These are phyloP conservation scores for Rhyacophila evoluta DNA, from an alignment of 2,888 invertebrate species.

Conservation along the genomic window DNA sequence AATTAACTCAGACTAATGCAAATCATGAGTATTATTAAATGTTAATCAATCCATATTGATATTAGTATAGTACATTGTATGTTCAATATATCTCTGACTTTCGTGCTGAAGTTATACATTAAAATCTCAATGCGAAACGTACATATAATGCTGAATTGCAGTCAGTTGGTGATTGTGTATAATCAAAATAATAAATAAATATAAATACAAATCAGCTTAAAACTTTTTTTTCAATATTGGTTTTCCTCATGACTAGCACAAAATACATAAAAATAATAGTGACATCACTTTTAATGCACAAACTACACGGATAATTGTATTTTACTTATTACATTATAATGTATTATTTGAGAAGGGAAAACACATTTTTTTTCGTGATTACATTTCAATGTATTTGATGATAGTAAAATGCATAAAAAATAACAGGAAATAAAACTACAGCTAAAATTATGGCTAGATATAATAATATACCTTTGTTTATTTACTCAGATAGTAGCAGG, in stretches of 20 bases:
- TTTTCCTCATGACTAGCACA: background rate
- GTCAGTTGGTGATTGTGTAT: background rate
- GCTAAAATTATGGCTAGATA: background rate
- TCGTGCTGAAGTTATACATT: background rate
- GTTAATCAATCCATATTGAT: no score
- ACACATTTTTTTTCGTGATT: background rate
- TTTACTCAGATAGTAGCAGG: no score
- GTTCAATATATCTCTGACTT: no score
- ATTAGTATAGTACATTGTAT: no score
- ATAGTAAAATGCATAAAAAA: background rate
- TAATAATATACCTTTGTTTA: no score
- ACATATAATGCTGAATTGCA: background rate
- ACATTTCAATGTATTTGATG: background rate
- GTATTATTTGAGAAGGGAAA: background rate
- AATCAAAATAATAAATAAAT: background rate
- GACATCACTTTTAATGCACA: background rate
- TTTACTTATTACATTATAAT: background rate
- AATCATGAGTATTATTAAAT: no score
- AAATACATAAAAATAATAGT: background rate
- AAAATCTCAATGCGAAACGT: background rate
- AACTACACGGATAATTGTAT: background rate
- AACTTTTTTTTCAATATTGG: background rate
- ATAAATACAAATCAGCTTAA: no score
- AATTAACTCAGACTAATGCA: no score
- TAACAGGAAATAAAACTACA: background rate